Percentiles rank a stretch among this genome's conserved stretches.
These are phyloP conservation scores for Troides helena DNA, from an alignment of 2,888 invertebrate species.

Conservation along the genomic window DNA sequence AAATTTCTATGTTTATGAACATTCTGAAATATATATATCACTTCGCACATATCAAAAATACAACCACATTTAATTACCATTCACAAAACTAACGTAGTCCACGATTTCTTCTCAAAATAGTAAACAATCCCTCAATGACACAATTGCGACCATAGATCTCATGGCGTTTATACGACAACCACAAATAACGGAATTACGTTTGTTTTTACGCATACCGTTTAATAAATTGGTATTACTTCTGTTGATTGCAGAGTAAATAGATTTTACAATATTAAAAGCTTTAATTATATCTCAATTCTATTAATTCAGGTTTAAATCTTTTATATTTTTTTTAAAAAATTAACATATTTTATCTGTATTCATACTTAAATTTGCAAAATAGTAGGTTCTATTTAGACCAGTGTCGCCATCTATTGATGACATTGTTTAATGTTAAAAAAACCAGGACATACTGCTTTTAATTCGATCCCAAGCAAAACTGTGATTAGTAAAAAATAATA, in stretches of 20 bases:
- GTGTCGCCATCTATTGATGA: constrained; percentile 18
- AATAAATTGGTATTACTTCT: neutral
- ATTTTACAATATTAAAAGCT: neutral
- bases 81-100: constrained; percentile 36
- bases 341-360: neutral
- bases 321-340: too few relatives aligned
- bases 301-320: neutral
- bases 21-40: constrained; percentile 12
- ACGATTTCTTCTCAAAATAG: constrained; percentile 63
- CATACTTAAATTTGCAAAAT: neutral
- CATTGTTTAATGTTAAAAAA: neutral
- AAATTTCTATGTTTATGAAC: constrained; percentile 33
- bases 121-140: constrained; percentile 75
- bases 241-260: neutral
- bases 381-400: neutral
- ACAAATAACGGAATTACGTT: constrained; percentile 66
- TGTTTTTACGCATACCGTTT: constrained; percentile 44
- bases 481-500: too few relatives aligned
- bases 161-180: constrained; percentile 71
- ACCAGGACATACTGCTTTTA: neutral
- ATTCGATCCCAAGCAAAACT: neutral
- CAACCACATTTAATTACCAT: constrained; percentile 31
- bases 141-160: constrained; percentile 74
- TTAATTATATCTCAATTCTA: neutral
- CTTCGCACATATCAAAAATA: constrained; percentile 32